phyloP scores from a whole-genome alignment of 1,140 invertebrate genomes.

The Microplitis demolitor region DNA sequence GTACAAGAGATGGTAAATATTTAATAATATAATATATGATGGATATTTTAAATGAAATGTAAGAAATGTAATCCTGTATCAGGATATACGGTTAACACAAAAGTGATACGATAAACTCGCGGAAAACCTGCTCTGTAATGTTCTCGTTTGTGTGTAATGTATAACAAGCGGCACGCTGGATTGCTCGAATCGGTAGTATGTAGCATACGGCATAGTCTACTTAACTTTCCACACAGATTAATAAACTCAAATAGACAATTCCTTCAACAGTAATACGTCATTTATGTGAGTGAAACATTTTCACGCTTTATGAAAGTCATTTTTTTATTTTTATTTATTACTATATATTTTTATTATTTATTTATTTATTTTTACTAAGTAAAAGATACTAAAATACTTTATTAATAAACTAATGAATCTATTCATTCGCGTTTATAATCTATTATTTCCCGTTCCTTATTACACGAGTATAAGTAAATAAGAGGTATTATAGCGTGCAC shows the following conservation, averaged over 20 bases:
- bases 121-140: conserved; percentile 3
- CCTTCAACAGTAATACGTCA: background rate
- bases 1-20: background rate
- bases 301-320: background rate
- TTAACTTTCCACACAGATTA: background rate
- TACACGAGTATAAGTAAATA: no score
- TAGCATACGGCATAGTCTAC: background rate
- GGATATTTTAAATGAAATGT: background rate
- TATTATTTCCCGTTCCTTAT: no score
- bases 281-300: background rate
- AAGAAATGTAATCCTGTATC: conserved; percentile 1
- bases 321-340: background rate
- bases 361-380: no score
- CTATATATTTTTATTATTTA: no score
- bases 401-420: no score
- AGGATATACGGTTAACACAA: conserved; percentile 10
- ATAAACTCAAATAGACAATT: background rate
- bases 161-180: background rate
- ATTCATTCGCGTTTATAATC: no score
- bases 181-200: background rate
- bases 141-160: background rate
- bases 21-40: background rate
- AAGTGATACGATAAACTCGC: conserved; percentile 5
- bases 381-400: no score
- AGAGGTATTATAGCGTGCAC: conserved; percentile 13